Conservation (phyloP, 2,888 invertebrate genomes). For the Adelognathus sp. region DNA sequence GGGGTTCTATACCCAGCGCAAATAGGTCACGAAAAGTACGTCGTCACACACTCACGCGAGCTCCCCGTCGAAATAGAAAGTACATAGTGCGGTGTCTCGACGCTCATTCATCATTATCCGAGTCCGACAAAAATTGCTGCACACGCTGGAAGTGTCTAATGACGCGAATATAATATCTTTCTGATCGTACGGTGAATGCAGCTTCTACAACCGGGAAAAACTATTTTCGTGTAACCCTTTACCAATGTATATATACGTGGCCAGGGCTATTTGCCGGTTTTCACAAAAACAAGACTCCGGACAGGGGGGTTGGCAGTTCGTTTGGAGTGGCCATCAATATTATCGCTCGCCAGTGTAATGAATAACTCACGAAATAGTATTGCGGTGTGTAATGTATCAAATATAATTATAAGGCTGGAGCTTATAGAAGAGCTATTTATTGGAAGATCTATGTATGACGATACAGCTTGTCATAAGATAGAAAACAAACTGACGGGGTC, state of each 20-base stretch:
- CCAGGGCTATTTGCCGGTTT: no score
- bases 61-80: background rate
- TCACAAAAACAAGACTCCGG: no score
- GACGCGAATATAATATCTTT: background rate
- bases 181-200: background rate
- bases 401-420: no score
- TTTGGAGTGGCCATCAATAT: no score
- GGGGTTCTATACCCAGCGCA: slow-evolving; percentile 19
- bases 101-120: slow-evolving; percentile 48
- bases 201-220: background rate
- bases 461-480: no score
- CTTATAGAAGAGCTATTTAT: no score
- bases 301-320: no score
- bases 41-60: background rate
- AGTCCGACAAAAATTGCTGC: background rate
- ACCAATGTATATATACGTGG: background rate
- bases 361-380: no score
- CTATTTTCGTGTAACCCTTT: background rate
- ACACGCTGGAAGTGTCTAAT: background rate
- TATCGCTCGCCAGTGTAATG: no score
- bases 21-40: slow-evolving; percentile 48
- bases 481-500: no score
- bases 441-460: no score
- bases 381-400: no score
- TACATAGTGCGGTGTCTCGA: background rate